Percentiles rank a stretch among this genome's conserved stretches.
Evolutionary conservation across 2,113 vertebrate genomes (phyloP).

Genomic region (Odontophorus gujanensis): DNA sequence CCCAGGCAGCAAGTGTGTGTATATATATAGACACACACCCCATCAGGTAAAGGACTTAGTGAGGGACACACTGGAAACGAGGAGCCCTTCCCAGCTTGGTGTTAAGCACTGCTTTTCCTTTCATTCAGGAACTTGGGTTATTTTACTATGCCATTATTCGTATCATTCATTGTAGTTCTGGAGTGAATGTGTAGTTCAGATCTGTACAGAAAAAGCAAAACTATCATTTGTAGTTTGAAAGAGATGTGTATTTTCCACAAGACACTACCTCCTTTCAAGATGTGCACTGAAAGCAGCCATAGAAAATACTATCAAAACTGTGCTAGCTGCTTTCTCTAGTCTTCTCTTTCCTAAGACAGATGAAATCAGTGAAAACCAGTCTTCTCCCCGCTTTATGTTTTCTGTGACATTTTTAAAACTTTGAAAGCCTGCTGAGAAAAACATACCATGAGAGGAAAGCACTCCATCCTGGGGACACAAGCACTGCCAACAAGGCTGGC

Average conservation of each 20-base stretch:
- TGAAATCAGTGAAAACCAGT: neutral
- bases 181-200: neutral
- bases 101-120: neutral
- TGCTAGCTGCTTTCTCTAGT: neutral
- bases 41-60: neutral
- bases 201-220: conserved; percentile 1
- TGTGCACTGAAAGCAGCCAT: neutral
- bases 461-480: neutral
- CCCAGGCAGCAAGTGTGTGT: neutral
- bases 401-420: neutral
- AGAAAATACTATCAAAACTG: conserved; percentile 5
- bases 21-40: neutral
- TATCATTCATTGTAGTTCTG: neutral
- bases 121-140: neutral
- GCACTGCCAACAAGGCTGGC: conserved; percentile 25
- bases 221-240: conserved; percentile 13
- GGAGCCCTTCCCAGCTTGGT: neutral
- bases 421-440: conserved; percentile 17
- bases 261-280: conserved; percentile 40
- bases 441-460: neutral
- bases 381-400: conserved; percentile 28
- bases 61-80: neutral
- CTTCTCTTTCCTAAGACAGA: neutral
- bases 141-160: conserved; percentile 11
- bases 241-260: conserved; percentile 16